A percentile compares a stretch with the other conserved stretches of the same genome.
Conservation (phyloP, 2,113 vertebrate genomes). For the Brachyhypopomus occidentalis region DNA sequence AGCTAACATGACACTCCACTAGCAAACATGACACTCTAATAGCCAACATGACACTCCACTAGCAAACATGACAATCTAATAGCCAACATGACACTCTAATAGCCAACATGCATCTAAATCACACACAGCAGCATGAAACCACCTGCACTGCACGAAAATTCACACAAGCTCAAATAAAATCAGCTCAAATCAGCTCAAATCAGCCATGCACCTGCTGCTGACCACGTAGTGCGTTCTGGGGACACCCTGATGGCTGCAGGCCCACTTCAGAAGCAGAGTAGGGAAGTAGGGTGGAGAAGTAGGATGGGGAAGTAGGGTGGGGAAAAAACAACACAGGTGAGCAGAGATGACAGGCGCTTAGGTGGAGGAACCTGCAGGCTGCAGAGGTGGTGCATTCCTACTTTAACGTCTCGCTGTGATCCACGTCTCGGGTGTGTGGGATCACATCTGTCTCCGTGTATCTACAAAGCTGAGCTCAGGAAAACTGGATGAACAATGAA, state of each 20-base stretch:
- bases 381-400: slow-evolving; percentile 64
- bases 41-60: too few species aligned
- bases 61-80: too few species aligned
- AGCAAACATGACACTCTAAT: too few species aligned
- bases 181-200: too few species aligned
- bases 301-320: too few species aligned
- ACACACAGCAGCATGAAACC: too few species aligned
- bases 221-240: slow-evolving; percentile 87
- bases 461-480: slow-evolving; percentile 73
- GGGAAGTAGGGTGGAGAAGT: too few species aligned
- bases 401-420: slow-evolving; percentile 84
- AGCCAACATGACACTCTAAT: too few species aligned
- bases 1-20: too few species aligned
- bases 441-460: slow-evolving; percentile 96
- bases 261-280: slow-evolving; percentile 66
- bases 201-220: slow-evolving; percentile 82
- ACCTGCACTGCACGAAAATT: too few species aligned
- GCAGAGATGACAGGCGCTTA: not conserved
- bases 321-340: not conserved
- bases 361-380: not conserved
- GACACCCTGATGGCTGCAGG: slow-evolving; percentile 82
- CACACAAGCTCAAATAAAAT: not conserved
- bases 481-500: slow-evolving; percentile 12
- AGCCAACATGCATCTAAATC: too few species aligned
- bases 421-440: slow-evolving; percentile 86